phyloP scores from a whole-genome alignment of 2,797 vertebrate species.

The Eulemur coronatus region DNA sequence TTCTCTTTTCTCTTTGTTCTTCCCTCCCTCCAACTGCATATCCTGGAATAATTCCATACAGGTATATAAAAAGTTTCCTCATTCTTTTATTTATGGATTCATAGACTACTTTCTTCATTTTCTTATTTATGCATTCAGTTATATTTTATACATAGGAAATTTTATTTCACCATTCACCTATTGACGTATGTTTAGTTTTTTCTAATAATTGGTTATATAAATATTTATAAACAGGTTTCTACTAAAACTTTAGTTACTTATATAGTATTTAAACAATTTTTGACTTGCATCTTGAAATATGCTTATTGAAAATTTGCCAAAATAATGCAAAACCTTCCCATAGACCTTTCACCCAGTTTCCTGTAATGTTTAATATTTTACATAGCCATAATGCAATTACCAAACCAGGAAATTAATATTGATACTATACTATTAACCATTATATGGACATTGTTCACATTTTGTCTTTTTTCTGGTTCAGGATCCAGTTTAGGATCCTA shows the following conservation, averaged over 20 bases:
- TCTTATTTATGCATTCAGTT: slow-evolving; percentile 10
- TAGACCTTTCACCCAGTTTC: not conserved
- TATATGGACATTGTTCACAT: not conserved
- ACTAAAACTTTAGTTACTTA: not conserved
- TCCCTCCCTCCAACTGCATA: not conserved
- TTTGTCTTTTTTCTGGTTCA: not conserved
- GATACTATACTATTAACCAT: not conserved
- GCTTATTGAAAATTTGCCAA: not conserved
- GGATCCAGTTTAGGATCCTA: not conserved
- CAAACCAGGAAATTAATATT: not conserved
- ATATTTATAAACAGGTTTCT: not conserved
- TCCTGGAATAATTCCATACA: not conserved
- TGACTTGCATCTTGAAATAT: not conserved
- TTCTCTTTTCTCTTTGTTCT: not conserved
- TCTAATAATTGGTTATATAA: not conserved
- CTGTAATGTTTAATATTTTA: not conserved
- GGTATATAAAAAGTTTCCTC: not conserved
- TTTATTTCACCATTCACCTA: not conserved
- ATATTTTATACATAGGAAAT: not conserved
- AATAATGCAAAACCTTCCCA: not conserved
- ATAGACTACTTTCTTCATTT: not conserved
- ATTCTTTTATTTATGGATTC: not conserved
- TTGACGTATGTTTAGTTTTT: not conserved
- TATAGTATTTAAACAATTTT: not conserved
- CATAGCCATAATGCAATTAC: not conserved